phyloP scores from a whole-genome alignment of 2,888 invertebrate species.

The Parelbella ahira region DNA sequence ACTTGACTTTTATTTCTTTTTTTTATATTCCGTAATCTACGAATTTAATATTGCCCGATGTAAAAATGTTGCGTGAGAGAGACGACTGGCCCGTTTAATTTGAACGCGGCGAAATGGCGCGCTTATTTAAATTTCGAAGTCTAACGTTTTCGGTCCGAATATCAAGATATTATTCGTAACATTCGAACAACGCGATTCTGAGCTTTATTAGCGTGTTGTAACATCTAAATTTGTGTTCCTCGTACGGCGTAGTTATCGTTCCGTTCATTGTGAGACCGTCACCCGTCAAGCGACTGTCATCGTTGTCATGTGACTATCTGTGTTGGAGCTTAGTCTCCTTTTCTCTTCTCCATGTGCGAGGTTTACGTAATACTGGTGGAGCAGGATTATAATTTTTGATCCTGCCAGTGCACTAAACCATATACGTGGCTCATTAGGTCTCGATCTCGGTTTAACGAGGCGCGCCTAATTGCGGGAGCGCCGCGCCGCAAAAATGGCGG shows the following conservation, averaged over 20 bases:
- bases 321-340: slow-evolving; percentile 29
- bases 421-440: slow-evolving; percentile 74
- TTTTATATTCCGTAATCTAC: slow-evolving; percentile 68
- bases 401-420: slow-evolving; percentile 66
- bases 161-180: no score
- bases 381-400: slow-evolving; percentile 67
- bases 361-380: slow-evolving; percentile 41
- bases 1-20: slow-evolving; percentile 63
- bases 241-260: slow-evolving; percentile 35
- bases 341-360: slow-evolving; percentile 7
- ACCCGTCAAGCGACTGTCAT: slow-evolving; percentile 59
- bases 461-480: slow-evolving; percentile 62
- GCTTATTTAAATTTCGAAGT: slow-evolving; percentile 56
- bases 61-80: slow-evolving; percentile 54
- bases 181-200: no score
- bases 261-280: slow-evolving; percentile 46
- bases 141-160: slow-evolving; percentile 33
- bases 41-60: slow-evolving; percentile 63
- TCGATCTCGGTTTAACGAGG: slow-evolving; percentile 70
- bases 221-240: slow-evolving; percentile 34
- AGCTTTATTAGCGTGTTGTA: slow-evolving; percentile 34
- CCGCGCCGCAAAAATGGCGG: slow-evolving; percentile 29
- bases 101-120: slow-evolving; percentile 46
- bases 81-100: slow-evolving; percentile 53
- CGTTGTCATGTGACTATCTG: slow-evolving; percentile 22